Evolutionary conservation across 2,797 vertebrate species (phyloP), one percentile per base, ranked within the genome.

Genomic region (Adelosebastes latens): DNA sequence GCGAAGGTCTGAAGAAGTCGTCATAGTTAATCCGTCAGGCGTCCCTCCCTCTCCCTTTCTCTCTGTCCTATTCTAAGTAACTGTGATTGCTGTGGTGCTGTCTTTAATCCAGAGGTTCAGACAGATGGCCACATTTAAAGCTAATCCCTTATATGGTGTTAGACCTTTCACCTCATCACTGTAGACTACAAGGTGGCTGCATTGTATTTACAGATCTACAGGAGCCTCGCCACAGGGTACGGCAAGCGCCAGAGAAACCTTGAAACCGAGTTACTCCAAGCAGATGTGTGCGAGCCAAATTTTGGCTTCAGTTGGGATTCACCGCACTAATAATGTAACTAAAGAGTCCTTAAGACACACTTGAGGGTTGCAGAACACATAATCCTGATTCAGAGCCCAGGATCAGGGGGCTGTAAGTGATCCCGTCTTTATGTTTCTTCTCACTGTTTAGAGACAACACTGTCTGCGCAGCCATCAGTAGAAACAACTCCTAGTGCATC

Each of bases 81-180:
- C 81, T 55, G 72, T 59, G 69, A 86, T 79, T 88, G 61, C 49
- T 75, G 1, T 65, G 68, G 63, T 62, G 6, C 82, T 69, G 62
- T 84, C 82, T 87, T 61, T 89, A 90, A 89, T 91, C 84, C 83
- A 89, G 81, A 77, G 75, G 53, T 91, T 90, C 62, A 81, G 77
- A 80, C 81, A 84, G 82, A 90, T 90, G 83, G 80, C 66, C 65
- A 80, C 76, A 75, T 87, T 91, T 89, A 86, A 85, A 86, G 61
- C 58, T 85, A 85, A 88, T 84, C 81, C 81, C 52, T 80, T 83
- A 77, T 81, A 63, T 72, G 58, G 77, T 77, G 69, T 73, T 46
- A 1, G 66, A 60, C 67, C 63, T 83, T 80, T 90, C 62, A 85
- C 84, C 74, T 80, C 83, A 52, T 27, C 9, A 0, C 61, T 7